A percentile compares a stretch with the other conserved stretches of the same genome.
Conservation (phyloP, 1,140 invertebrate species). For the Contarinia nasturtii region DNA sequence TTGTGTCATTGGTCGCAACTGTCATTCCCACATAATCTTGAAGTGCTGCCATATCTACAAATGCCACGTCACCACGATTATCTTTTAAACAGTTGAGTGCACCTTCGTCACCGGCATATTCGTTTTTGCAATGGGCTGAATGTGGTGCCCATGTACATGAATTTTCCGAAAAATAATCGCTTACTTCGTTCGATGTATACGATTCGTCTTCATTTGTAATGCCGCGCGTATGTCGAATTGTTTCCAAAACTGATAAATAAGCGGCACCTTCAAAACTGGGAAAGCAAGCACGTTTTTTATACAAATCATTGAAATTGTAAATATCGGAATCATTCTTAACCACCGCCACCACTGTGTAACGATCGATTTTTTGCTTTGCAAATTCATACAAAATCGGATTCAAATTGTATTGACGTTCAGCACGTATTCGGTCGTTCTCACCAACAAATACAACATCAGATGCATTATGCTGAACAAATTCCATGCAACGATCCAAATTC, state of each 20-base stretch:
- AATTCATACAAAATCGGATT: constrained; percentile 44
- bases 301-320: constrained; percentile 35
- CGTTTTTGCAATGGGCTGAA: constrained; percentile 11
- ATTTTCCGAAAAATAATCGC: constrained; percentile 37
- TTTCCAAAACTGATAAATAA: constrained; percentile 37
- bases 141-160: constrained; percentile 35
- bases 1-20: constrained; percentile 29
- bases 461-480: constrained; percentile 31
- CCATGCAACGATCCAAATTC: constrained; percentile 38
- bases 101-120: constrained; percentile 31
- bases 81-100: constrained; percentile 66
- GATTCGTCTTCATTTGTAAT: constrained; percentile 14
- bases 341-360: constrained; percentile 46
- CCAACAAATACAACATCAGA: constrained; percentile 44
- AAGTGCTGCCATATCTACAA: constrained; percentile 51
- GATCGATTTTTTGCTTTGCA: constrained; percentile 32
- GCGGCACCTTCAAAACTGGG: constrained; percentile 43
- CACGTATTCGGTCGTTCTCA: constrained; percentile 35
- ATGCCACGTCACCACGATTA: constrained; percentile 65
- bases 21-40: too few species aligned
- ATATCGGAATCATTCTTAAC: constrained; percentile 39
- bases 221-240: constrained; percentile 27
- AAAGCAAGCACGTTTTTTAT: constrained; percentile 48
- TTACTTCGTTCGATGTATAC: constrained; percentile 19
- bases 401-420: constrained; percentile 34